Evolutionary conservation across 2,113 vertebrate species (phyloP), one percentile per base, ranked within the genome.

Genomic region (Cheirogaleus medius): DNA sequence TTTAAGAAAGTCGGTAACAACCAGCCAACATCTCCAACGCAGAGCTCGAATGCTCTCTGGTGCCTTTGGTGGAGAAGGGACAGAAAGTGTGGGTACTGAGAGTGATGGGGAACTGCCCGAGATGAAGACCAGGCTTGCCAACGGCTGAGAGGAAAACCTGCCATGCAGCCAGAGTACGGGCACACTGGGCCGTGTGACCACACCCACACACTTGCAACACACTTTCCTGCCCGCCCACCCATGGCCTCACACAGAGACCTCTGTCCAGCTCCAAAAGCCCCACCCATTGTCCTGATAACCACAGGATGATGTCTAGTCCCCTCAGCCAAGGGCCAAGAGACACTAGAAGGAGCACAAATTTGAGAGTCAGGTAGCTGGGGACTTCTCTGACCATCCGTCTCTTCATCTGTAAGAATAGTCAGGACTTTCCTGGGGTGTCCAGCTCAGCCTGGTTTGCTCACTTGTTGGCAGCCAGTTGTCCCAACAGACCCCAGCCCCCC

Each of bases 41-140:
- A 8, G 44, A 60, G 8, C 0, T 2, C 13, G 0, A 23, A 10
- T 10, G 52, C 4, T 37, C 44, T 23, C 21, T 0, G 2, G 14
- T 6, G 8, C 25, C 76, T 34, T 15, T 0, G 23, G 56, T 14
- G 27, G 39, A 81, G 29, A 17, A n/a, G 34, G 44, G 56, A 39
- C 0, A 0, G 27, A 29, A 56, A 49, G 3, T 0, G 0, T 11
- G 37, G 10, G 11, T 3, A 10, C 34, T 1, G 6, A 29, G 6
- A 69, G 7, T 2, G 18, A 18, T 0, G 0, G 47, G 10, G 29
- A 37, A 1, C 0, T 0, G n/a, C n/a, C 6, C 3, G 13, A 39
- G 34, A 71, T 4, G 0, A 27, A 88, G 21, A 71, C 37, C 47
- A 34, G 32, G 7, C 27, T 52, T 6, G 0, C 29, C 47, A 6